phyloP scores from a whole-genome alignment of 2,888 invertebrate genomes.

The Lasiommata megera region DNA sequence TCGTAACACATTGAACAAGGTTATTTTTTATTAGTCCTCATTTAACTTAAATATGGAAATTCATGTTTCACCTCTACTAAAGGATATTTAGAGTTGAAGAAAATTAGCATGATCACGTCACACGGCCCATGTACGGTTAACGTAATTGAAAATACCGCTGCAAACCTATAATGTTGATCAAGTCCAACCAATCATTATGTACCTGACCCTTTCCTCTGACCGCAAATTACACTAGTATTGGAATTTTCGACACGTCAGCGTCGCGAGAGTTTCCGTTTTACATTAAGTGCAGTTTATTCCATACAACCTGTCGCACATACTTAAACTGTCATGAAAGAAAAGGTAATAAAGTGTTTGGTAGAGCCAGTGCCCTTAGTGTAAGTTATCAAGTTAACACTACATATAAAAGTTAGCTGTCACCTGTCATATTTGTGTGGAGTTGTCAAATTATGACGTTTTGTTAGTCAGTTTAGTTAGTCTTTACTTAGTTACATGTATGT shows the following conservation, averaged over 20 bases:
- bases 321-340: too few relatives aligned
- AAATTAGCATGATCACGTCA: slow-evolving; percentile 19
- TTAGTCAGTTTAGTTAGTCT: too few relatives aligned
- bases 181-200: slow-evolving; percentile 22
- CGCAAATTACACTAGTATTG: slow-evolving; percentile 20
- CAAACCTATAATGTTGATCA: slow-evolving; percentile 21
- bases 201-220: slow-evolving; percentile 9
- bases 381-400: too few relatives aligned
- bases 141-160: slow-evolving; percentile 24
- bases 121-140: slow-evolving; percentile 14
- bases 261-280: slow-evolving; percentile 8
- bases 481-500: too few relatives aligned
- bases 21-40: not conserved
- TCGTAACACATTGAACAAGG: not conserved
- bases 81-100: slow-evolving; percentile 10
- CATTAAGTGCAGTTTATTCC: not conserved
- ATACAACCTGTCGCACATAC: not conserved
- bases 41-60: not conserved
- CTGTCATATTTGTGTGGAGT: too few relatives aligned
- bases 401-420: too few relatives aligned
- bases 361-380: too few relatives aligned
- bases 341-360: too few relatives aligned
- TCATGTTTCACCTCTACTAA: not conserved
- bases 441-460: too few relatives aligned
- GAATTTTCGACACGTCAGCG: slow-evolving; percentile 15